phyloP scores from a whole-genome alignment of 2,797 vertebrate genomes.

The Poliocrania exsul region DNA sequence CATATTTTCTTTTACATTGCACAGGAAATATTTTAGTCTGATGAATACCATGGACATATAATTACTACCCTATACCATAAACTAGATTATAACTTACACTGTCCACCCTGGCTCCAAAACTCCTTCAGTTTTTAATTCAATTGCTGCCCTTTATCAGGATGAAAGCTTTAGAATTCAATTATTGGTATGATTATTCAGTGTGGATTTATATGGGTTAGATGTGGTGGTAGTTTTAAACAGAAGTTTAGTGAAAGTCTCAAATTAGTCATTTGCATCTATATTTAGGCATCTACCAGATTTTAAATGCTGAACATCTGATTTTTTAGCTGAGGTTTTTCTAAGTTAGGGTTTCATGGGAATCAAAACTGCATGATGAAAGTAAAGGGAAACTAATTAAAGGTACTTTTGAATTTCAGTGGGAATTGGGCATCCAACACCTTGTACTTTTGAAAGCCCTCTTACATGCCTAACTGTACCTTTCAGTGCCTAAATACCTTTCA shows the following conservation, averaged over 20 bases:
- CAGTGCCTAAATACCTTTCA: background rate
- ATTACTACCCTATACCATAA: constrained; percentile 42
- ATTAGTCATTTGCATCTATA: constrained; percentile 31
- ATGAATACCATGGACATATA: background rate
- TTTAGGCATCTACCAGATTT: constrained; percentile 7
- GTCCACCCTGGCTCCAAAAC: constrained; percentile 44
- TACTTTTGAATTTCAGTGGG: background rate
- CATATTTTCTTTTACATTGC: constrained; percentile 12
- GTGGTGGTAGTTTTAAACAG: background rate
- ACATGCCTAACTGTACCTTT: background rate
- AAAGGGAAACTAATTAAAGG: background rate
- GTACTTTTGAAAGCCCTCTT: background rate
- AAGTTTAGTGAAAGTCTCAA: constrained; percentile 12
- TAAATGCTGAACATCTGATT: constrained; percentile 10
- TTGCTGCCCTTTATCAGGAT: constrained; percentile 32
- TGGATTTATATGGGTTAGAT: background rate
- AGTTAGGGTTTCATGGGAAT: background rate
- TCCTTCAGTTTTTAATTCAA: constrained; percentile 38
- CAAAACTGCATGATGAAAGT: background rate
- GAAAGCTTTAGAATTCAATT: constrained; percentile 19
- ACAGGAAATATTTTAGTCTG: background rate
- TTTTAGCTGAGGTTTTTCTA: constrained; percentile 1
- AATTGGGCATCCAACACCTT: background rate
- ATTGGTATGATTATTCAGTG: background rate
- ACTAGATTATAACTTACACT: constrained; percentile 52